phyloP scores from a whole-genome alignment of 2,113 vertebrate genomes.

The Grammomys surdaster region DNA sequence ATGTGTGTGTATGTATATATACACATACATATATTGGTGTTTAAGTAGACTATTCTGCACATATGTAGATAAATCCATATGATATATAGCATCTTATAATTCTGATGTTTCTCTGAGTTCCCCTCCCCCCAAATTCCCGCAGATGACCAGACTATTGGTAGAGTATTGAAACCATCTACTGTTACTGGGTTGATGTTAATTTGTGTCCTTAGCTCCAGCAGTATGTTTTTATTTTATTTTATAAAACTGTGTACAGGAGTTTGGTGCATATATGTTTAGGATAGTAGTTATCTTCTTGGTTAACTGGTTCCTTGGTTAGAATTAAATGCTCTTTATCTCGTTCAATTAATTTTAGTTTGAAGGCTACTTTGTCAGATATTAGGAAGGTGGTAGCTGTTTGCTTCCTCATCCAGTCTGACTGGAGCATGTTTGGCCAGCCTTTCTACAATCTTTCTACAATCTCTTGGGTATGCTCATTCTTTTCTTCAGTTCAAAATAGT shows the following conservation, averaged over 20 bases:
- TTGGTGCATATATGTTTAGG: not conserved
- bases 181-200: not conserved
- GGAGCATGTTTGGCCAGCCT: not conserved
- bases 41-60: not conserved
- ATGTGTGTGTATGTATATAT: no score
- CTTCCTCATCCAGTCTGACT: not conserved
- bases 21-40: no score
- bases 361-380: not conserved
- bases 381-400: not conserved
- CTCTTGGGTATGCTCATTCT: not conserved
- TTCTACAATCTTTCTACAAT: not conserved
- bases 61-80: not conserved
- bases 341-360: not conserved
- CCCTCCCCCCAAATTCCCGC: rapidly evolving
- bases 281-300: not conserved
- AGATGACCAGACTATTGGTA: not conserved
- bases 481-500: not conserved
- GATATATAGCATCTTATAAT: not conserved
- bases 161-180: not conserved
- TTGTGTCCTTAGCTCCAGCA: not conserved
- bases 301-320: not conserved
- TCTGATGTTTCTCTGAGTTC: not conserved
- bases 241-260: not conserved
- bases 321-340: not conserved
- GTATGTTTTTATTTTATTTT: not conserved